phyloP scores from a whole-genome alignment of 2,113 vertebrate genomes.

The Scopus umbretta region DNA sequence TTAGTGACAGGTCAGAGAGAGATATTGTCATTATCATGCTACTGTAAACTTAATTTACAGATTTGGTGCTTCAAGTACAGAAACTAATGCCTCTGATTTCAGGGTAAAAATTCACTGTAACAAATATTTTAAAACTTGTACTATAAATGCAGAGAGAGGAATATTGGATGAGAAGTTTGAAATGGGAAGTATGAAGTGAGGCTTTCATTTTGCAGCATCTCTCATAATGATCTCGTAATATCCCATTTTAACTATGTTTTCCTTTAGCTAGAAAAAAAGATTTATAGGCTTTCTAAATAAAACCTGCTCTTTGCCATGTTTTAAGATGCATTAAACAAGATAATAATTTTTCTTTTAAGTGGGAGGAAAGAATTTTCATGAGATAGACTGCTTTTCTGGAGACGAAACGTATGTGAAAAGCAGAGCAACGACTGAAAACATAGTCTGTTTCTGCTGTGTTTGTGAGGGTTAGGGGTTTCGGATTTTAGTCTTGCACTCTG shows the following conservation, averaged over 20 bases:
- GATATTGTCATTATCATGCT: background rate
- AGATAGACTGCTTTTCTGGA: background rate
- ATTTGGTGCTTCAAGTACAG: background rate
- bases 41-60: background rate
- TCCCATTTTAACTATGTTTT: background rate
- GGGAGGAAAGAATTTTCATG: background rate
- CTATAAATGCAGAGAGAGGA: background rate
- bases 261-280: background rate
- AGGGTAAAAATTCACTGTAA: background rate
- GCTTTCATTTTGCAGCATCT: background rate
- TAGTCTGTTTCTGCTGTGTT: background rate
- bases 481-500: background rate
- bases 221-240: background rate
- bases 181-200: background rate
- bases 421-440: background rate
- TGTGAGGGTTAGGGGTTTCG: background rate
- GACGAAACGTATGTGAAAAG: background rate
- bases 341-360: background rate
- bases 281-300: background rate
- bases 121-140: background rate
- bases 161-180: background rate
- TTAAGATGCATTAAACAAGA: background rate
- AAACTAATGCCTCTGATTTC: background rate
- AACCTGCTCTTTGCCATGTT: background rate
- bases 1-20: background rate